These are phyloP conservation scores for Girardia tigrina DNA, from an alignment of 2,888 invertebrate species.

Conservation along the genomic window DNA sequence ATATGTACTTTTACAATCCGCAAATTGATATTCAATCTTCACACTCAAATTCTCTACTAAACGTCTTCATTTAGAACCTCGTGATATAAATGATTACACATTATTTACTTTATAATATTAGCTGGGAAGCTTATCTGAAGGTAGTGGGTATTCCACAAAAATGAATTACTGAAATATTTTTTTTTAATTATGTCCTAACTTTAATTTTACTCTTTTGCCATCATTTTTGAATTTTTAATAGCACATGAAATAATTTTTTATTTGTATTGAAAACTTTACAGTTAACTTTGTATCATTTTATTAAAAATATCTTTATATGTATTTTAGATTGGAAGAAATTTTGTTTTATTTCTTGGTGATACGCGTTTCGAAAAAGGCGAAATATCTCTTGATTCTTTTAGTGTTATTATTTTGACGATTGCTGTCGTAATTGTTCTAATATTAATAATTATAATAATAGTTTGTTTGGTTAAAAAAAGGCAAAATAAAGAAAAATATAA, in stretches of 20 bases:
- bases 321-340: not conserved
- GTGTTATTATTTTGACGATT: not conserved
- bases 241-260: not conserved
- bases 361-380: not conserved
- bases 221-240: not conserved
- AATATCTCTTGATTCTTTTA: not conserved
- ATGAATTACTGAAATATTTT: not conserved
- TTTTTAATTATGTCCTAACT: not conserved
- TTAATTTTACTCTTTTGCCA: not conserved
- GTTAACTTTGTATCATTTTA: not conserved
- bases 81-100: too few relatives aligned
- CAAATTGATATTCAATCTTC: too few relatives aligned
- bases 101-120: too few relatives aligned
- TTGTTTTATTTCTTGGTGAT: not conserved
- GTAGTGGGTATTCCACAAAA: too few relatives aligned
- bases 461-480: not conserved
- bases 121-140: too few relatives aligned
- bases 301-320: not conserved
- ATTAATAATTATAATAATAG: not conserved
- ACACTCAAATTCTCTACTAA: too few relatives aligned
- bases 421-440: not conserved
- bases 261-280: not conserved
- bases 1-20: too few relatives aligned
- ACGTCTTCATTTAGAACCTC: too few relatives aligned
- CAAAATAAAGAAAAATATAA: not conserved